phyloP scores from a whole-genome alignment of 2,888 invertebrate genomes.

The Eristalinus aeneus region DNA sequence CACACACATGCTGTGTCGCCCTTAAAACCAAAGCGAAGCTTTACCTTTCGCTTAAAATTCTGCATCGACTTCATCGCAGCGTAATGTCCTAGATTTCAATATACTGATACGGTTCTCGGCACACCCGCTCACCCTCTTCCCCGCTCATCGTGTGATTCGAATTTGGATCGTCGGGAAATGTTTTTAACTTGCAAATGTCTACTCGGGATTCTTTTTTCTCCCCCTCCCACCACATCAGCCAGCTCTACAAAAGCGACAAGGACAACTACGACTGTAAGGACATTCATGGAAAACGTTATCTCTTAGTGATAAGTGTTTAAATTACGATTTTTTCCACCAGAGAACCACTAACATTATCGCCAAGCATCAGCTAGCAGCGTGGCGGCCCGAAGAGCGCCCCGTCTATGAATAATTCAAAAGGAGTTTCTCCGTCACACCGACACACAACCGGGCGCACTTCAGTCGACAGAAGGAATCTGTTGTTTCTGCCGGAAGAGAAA shows the following conservation, averaged over 20 bases:
- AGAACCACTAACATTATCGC: constrained; percentile 25
- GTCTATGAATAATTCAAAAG: constrained; percentile 67
- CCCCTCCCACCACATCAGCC: constrained; percentile 19
- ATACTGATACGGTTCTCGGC: constrained; percentile 45
- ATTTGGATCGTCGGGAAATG: constrained; percentile 43
- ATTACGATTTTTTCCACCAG: constrained; percentile 63
- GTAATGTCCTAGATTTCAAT: constrained; percentile 66
- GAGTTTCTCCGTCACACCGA: constrained; percentile 12
- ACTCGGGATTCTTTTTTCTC: constrained; percentile 9
- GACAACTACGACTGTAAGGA: constrained; percentile 3
- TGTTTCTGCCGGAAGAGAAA: constrained; percentile 21
- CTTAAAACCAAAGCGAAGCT: background rate
- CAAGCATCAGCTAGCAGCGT: background rate
- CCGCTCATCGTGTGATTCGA: constrained; percentile 23
- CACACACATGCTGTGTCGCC: background rate
- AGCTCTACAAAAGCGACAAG: background rate
- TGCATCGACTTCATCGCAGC: constrained; percentile 11
- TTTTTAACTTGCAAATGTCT: constrained; percentile 62
- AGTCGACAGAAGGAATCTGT: constrained; percentile 52
- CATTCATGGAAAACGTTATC: constrained; percentile 48
- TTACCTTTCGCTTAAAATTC: constrained; percentile 48
- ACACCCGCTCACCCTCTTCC: background rate
- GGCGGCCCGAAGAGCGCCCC: background rate
- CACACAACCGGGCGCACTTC: constrained; percentile 35
- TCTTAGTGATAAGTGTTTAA: constrained; percentile 67